Base-by-base conservation (phyloP, 2,888 invertebrate species). In the Hydraecia micacea region DNA sequence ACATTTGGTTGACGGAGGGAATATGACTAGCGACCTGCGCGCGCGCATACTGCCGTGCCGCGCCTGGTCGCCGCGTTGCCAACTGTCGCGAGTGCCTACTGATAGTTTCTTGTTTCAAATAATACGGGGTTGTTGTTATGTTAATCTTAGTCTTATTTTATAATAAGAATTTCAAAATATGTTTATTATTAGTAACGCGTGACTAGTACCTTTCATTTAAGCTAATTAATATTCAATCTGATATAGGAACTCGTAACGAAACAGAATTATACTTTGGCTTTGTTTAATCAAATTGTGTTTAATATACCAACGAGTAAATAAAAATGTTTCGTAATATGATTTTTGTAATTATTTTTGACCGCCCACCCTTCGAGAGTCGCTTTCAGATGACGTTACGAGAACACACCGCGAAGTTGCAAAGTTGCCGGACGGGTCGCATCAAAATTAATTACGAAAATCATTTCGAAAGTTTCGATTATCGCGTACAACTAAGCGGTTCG, bases 321-420 rank as follows among this genome's bases (percentile, higher is more conserved):
- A 97, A 96, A 95, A 94, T 93, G 95, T 96, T 97, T 96, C 95
- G 93, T 96, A 96, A 93, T 95, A 96, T 95, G 96, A 95, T 97
- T 97, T 96, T 97, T 96, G 96, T 96, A 96, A 96, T 97, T 97
- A 96, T 96, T 97, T 96, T 96, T 96, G 95, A 94, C 92, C 92
- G 93, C 93, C 94, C 93, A 69, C 91, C 94, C 93, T 92, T 82
- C 86, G 91, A 90, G 89, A 86, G 87, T 85, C 92, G 93, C 92
- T 95, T 96, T 95, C 96, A 95, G 95, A 94, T 94, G 87, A 86
- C 89, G 84, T 49, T 68, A 87, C 94, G 90, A 93, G 96, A 94
- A 95, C 96, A 96, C 96, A 95, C 96, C 93, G 92, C 92, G 91
- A 91, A 91, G 90, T 79, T 65, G 78, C 78, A 25, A 72, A 79